Evolutionary conservation across 2,888 invertebrate genomes (phyloP).

Genomic region (Pandemis cinnamomeana): DNA sequence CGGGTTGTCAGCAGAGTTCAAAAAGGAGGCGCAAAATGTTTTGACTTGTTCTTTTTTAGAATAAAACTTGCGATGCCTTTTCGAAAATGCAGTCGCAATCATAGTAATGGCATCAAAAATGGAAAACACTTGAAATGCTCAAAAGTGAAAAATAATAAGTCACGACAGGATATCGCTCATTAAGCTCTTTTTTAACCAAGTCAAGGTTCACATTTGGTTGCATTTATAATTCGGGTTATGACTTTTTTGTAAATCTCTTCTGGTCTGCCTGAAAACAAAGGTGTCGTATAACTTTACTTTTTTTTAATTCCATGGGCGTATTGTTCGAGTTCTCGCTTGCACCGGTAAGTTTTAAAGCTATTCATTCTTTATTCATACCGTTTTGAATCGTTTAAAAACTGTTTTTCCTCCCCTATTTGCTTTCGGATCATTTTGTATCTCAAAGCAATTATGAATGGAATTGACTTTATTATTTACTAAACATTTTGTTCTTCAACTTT

Average conservation of each 20-base stretch:
- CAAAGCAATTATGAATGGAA: no score
- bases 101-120: constrained; percentile 33
- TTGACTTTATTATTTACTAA: no score
- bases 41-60: neutral
- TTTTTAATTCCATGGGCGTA: neutral
- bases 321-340: neutral
- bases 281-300: neutral
- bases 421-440: no score
- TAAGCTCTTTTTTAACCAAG: neutral
- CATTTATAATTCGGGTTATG: neutral
- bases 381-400: neutral
- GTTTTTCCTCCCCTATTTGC: no score
- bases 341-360: neutral
- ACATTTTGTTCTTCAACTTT: no score
- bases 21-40: neutral
- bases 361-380: neutral
- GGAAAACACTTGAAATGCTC: constrained; percentile 1
- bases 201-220: neutral
- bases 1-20: neutral
- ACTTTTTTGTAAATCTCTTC: neutral
- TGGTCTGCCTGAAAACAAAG: neutral
- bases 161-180: neutral
- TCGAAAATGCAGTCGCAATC: constrained; percentile 35
- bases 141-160: neutral
- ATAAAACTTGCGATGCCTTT: neutral